Base-by-base conservation (phyloP, 2,797 vertebrate species). In the Cuniculus paca region DNA sequence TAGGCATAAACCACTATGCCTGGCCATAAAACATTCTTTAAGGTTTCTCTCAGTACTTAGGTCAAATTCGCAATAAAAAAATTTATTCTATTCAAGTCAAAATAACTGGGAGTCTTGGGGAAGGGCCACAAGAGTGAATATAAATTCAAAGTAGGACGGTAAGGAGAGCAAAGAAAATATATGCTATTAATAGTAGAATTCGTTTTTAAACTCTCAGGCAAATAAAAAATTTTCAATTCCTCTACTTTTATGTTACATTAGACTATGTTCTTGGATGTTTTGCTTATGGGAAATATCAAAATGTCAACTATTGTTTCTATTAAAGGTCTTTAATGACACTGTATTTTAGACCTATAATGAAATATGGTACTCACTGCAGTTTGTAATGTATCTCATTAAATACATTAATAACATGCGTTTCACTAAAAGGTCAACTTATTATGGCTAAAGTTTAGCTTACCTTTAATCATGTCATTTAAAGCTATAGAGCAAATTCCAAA, bases 261-360 rank as follows among this genome's bases (percentile, higher is more conserved):
- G 20, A 97, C 90, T 97, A 13, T 88, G 92, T 90, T 98, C 97
- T 19, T 97, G 94, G 94, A 85, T 88, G 81, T 94, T 98, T 98
- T 98, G 98, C 98, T 98, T 98, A 98, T 98, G 98, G 98, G 98
- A 98, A 98, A 98, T 98, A 98, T 96, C 98, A 98, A 99, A 99
- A 99, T 99, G 98, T 99, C 98, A 99, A 98, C 98, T 97, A 98
- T 85, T 98, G 98, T 99, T 99, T 98, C 98, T 98, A 98, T 98
- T 98, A 98, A 98, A 99, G 98, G 98, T 98, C 98, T 98, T 98
- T 98, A 98, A 98, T 96, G 98, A 98, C 98, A 98, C 36, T 98
- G 97, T 97, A 98, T 98, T 98, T 98, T 97, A 97, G 98, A 97
- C 98, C 96, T 98, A 96, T 98, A 99, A 99, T 98, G 98, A 98